Evolutionary conservation across 2,888 invertebrate genomes (phyloP).

Genomic region (Falcaria lacertinaria): DNA sequence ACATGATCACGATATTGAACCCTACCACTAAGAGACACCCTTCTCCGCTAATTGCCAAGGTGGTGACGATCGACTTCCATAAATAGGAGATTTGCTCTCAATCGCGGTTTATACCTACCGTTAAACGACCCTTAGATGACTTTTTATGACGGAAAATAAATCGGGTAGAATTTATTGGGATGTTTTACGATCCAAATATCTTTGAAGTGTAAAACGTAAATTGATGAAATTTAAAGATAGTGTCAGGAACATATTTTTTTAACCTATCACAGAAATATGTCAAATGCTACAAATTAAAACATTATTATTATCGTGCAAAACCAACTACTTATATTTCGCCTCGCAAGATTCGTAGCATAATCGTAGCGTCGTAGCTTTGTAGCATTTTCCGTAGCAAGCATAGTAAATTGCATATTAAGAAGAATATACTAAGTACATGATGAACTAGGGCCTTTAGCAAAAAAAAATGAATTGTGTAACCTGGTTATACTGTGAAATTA

Average conservation of each 20-base stretch:
- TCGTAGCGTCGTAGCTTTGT: background rate
- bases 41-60: slow-evolving; percentile 69
- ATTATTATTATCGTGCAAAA: no score
- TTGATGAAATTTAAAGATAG: background rate
- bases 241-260: no score
- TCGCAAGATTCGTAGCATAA: no score
- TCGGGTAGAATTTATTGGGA: background rate
- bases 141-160: background rate
- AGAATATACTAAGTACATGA: no score
- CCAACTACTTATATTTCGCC: no score
- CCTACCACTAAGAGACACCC: slow-evolving; percentile 62
- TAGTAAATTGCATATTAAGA: no score
- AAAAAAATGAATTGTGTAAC: slow-evolving; percentile 23
- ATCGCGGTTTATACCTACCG: slow-evolving; percentile 20
- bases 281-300: no score
- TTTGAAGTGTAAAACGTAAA: background rate
- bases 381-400: background rate
- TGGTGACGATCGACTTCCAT: slow-evolving; percentile 47
- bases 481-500: slow-evolving; percentile 37
- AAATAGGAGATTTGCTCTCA: slow-evolving; percentile 38
- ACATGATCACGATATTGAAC: slow-evolving; percentile 7
- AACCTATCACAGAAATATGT: no score
- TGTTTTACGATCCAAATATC: background rate
- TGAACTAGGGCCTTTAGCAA: no score
- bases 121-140: background rate